Percentiles rank a stretch among this genome's conserved stretches.
phyloP scores from a whole-genome alignment of 2,113 vertebrate species.

The Podiceps cristatus region DNA sequence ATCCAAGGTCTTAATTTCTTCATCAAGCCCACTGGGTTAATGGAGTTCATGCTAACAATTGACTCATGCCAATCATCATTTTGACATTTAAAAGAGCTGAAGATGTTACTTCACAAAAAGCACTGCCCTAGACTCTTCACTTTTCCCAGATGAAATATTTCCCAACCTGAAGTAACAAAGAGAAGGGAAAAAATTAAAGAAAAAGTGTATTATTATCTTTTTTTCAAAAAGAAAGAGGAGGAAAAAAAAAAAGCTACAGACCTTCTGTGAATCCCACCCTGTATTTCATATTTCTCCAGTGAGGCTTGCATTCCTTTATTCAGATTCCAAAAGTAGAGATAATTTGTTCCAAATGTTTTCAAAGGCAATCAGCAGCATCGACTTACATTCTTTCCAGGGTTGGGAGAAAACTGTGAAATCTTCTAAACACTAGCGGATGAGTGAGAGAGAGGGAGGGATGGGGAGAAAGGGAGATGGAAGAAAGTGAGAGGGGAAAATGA shows the following conservation, averaged over 20 bases:
- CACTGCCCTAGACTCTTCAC: background rate
- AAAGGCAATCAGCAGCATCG: constrained; percentile 76
- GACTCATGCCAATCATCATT: background rate
- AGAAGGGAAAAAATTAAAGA: background rate
- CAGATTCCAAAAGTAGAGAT: constrained; percentile 82
- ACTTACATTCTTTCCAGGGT: constrained; percentile 82
- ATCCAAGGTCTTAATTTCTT: background rate
- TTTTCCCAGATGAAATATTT: constrained; percentile 56
- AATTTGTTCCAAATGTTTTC: constrained; percentile 88
- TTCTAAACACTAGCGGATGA: constrained; percentile 69
- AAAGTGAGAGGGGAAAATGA: constrained; percentile 41
- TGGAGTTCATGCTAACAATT: background rate
- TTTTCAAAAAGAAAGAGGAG: background rate
- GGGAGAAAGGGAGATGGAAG: background rate
- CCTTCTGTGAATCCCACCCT: constrained; percentile 77
- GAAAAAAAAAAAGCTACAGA: constrained; percentile 30
- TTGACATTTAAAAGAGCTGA: background rate
- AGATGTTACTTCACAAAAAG: background rate
- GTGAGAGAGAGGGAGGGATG: background rate
- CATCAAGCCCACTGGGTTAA: background rate
- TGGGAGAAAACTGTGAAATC: constrained; percentile 78
- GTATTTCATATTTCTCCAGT: constrained; percentile 82
- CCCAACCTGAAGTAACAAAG: constrained; percentile 54
- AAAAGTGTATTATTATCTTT: constrained; percentile 13
- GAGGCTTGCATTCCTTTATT: constrained; percentile 82